Percentiles rank a stretch among this genome's conserved stretches.
These are phyloP conservation scores for Cyprinus carpio DNA, from an alignment of 2,113 vertebrate species.

Conservation along the genomic window DNA sequence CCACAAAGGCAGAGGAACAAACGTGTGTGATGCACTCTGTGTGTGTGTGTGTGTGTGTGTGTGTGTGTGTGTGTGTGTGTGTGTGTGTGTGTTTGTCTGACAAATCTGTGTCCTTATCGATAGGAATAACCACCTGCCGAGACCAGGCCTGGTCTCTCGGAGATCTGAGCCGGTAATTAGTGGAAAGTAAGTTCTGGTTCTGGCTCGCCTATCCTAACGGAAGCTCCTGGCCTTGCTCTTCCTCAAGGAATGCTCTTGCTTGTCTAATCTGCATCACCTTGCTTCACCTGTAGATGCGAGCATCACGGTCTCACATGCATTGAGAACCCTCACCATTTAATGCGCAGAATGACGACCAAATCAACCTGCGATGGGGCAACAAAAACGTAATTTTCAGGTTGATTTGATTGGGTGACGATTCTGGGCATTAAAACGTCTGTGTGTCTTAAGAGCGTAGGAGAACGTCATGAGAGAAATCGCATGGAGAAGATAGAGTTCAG, in stretches of 20 bases:
- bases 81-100: constrained; percentile 43
- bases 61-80: constrained; percentile 40
- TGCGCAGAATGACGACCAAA: constrained; percentile 51
- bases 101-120: constrained; percentile 57
- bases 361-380: neutral
- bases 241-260: constrained; percentile 48
- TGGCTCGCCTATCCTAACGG: constrained; percentile 12
- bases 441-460: neutral
- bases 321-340: constrained; percentile 44
- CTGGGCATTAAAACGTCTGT: constrained; percentile 53
- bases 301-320: constrained; percentile 50
- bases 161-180: constrained; percentile 65
- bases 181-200: constrained; percentile 61
- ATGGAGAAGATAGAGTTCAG: constrained; percentile 26
- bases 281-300: constrained; percentile 50
- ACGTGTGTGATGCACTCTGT: neutral
- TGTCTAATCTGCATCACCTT: constrained; percentile 51
- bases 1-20: constrained; percentile 30
- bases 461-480: constrained; percentile 15
- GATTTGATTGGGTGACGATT: constrained; percentile 30
- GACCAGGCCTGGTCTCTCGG: constrained; percentile 62
- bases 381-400: neutral
- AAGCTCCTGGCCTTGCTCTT: constrained; percentile 45
- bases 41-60: constrained; percentile 3
- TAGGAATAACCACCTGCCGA: constrained; percentile 65